Percentiles rank a stretch among this genome's conserved stretches.
phyloP scores from a whole-genome alignment of 2,888 invertebrate species.

The Tortricodes alternella region DNA sequence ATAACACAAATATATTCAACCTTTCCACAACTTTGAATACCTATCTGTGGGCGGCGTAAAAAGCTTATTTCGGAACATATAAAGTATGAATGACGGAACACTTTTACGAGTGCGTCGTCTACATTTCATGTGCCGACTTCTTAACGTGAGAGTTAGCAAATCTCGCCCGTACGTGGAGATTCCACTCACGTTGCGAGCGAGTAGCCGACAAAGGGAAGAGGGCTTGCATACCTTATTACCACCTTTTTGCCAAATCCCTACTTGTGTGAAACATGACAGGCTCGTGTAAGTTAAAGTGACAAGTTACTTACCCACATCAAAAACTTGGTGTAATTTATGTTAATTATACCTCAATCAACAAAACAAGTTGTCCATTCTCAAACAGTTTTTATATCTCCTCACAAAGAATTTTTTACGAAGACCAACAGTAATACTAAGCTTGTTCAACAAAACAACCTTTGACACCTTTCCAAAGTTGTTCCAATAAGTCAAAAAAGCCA shows the following conservation, averaged over 20 bases:
- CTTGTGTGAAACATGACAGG: constrained; percentile 76
- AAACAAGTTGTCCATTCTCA: no score
- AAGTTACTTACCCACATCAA: constrained; percentile 42
- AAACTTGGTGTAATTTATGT: constrained; percentile 7
- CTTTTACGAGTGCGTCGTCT: constrained; percentile 60
- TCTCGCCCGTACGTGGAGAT: constrained; percentile 59
- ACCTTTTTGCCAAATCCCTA: constrained; percentile 79
- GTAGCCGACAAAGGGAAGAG: constrained; percentile 82
- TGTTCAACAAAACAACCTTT: no score
- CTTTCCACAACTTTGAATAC: constrained; percentile 9
- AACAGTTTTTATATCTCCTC: no score
- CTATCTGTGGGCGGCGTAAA: constrained; percentile 37
- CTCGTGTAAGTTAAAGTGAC: constrained; percentile 68
- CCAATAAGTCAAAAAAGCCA: no score
- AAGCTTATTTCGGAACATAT: constrained; percentile 40
- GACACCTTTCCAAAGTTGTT: no score
- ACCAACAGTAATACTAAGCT: no score
- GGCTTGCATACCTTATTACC: constrained; percentile 81
- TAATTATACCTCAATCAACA: constrained; percentile 1
- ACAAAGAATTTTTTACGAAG: no score
- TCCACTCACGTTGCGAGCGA: constrained; percentile 77
- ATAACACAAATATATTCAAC: constrained; percentile 30
- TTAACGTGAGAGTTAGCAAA: constrained; percentile 64
- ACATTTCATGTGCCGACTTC: constrained; percentile 62
- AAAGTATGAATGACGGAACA: constrained; percentile 64